phyloP scores from a whole-genome alignment of 2,113 vertebrate genomes.

The Pyrgilauda ruficollis region DNA sequence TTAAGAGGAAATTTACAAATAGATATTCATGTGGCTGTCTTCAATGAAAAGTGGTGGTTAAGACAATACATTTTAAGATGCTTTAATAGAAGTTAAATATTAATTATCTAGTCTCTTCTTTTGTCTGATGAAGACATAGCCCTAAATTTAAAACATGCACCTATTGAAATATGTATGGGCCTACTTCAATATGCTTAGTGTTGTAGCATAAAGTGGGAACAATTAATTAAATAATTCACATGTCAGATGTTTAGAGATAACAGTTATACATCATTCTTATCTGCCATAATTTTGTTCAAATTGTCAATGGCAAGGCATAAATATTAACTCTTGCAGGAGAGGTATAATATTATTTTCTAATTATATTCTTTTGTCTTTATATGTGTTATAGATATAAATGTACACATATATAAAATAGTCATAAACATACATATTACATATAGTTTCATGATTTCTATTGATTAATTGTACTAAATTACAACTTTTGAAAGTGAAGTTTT shows the following conservation, averaged over 20 bases:
- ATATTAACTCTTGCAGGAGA: not conserved
- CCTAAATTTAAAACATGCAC: slow-evolving; percentile 6
- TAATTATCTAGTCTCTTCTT: slow-evolving; percentile 21
- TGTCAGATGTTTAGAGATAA: not conserved
- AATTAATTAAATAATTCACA: slow-evolving; percentile 38
- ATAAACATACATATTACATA: not conserved
- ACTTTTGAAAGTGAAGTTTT: not conserved
- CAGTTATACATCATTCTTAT: not conserved
- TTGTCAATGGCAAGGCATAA: not conserved
- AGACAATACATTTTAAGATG: not conserved
- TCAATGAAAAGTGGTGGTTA: not conserved
- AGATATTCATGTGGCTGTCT: not conserved
- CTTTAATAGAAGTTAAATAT: slow-evolving; percentile 43
- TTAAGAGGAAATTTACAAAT: not conserved
- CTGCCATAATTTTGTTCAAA: not conserved
- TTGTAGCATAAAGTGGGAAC: not conserved
- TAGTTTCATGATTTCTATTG: not conserved
- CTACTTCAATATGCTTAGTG: not conserved
- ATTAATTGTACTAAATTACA: not conserved
- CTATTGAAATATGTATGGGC: slow-evolving; percentile 25
- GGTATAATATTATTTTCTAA: not conserved
- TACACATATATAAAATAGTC: not conserved
- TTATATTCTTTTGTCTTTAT: not conserved
- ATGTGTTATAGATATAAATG: not conserved
- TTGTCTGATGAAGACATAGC: not conserved